These are phyloP conservation scores for Sisor rabdophorus DNA, from an alignment of 2,113 vertebrate genomes.

Conservation along the genomic window DNA sequence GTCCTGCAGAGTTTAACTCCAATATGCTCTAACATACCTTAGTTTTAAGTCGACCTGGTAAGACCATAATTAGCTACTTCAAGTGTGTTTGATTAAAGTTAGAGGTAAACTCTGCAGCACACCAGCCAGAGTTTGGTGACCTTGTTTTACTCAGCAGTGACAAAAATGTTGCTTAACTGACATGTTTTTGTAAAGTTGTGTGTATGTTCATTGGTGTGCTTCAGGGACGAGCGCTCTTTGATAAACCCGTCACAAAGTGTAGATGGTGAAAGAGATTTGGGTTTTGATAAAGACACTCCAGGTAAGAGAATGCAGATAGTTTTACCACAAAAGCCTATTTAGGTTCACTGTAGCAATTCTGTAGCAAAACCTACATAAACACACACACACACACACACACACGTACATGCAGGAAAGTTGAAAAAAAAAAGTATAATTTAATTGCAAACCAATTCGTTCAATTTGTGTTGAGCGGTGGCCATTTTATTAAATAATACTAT, in stretches of 20 bases:
- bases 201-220: neutral
- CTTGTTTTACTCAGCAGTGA: neutral
- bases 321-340: no score
- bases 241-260: neutral
- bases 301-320: neutral
- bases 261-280: constrained; percentile 10
- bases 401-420: no score
- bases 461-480: neutral
- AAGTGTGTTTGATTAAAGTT: no score
- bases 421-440: no score
- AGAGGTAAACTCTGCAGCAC: no score
- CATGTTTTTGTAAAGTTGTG: neutral
- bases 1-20: no score
- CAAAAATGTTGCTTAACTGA: neutral
- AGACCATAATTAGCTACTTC: no score
- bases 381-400: neutral
- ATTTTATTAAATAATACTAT: neutral
- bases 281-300: constrained; percentile 12
- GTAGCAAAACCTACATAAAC: no score
- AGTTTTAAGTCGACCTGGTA: no score
- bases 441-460: neutral
- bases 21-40: no score
- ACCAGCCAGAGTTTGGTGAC: no score
- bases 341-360: neutral
- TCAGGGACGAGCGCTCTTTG: constrained; percentile 1